Base-by-base conservation (phyloP, 2,113 vertebrate genomes). In the Stigmatopora argus region DNA sequence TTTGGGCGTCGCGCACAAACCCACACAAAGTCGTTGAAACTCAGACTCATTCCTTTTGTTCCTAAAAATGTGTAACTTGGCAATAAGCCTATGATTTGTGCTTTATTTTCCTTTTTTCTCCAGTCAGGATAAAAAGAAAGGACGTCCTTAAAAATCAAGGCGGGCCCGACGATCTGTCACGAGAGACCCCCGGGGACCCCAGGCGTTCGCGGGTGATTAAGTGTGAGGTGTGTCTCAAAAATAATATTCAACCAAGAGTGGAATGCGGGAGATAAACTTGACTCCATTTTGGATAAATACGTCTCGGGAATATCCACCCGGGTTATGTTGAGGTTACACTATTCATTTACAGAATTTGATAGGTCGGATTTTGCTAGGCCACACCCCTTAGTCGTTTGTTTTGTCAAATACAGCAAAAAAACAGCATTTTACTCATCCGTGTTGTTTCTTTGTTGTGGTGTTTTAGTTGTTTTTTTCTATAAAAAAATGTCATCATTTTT, bases 191-290 rank as follows among this genome's bases (percentile, higher is more conserved):
- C 1, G 19, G 11, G 57, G 65, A 49, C 14, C 0, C 5, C 59
- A 55, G 12, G n/a, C n/a, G n/a, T n/a, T 55, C 23, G 52, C 63
- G 75, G 71, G 68, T 55, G 67, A 52, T 64, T 18, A 63, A 67
- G 69, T 46, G 66, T 21, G 2, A 75, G 81, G 75, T 74, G 79
- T 80, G 78, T 78, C 74, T 15, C 3, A 53, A 77, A 46, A 41
- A 61, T 45, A 45, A 45, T 13, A 61, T 7, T 7, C 11, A 7
- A 26, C 31, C 23, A 5, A 13, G 3, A 31, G 19, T 46, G 59
- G 59, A 61, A 61, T 45, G 59, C 14, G 19, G 59, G 38, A 61
- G 18, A 19, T 35, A 41, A 60, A 60, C 58, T 44, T 19, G 1
- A 58, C 57, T 41, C 34, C 35, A 19, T n/a, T 19, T 59, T 11